Evolutionary conservation across 1,140 invertebrate species (phyloP), one percentile per base, ranked within the genome.

Genomic region (Drosophila sulfurigaster): DNA sequence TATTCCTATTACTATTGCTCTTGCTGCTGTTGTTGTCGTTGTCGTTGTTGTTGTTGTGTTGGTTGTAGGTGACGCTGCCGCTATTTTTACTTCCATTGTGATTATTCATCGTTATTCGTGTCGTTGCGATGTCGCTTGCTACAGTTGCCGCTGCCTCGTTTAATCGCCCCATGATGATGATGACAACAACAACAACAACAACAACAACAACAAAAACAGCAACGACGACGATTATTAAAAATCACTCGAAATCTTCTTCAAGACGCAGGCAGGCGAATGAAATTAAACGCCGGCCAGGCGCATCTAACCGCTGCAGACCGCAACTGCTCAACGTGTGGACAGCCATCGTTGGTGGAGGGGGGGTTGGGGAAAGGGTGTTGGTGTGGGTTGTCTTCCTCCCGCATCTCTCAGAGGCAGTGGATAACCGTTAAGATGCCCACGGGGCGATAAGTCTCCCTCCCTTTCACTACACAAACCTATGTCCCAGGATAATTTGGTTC

Each of bases 141-240:
- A 59, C 41, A 59, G 75, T 65, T 83, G 81, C 80, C 70, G 78
- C 59, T 88, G 83, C 77, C 80, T 88, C 77, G 80, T 88, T 87
- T 87, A 87, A 87, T 87, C 83, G 80, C 64, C 58, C 49, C 58
- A 60, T 79, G 78, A 69, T 79, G 74, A 80, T 88, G 79, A 88
- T 52, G 43, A 70, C 54, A 49, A 49, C 80, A 75, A 48, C 67
- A 57, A 28, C 58, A 43, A 4, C 48, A 67, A 43, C 51, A 56
- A 30, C 77, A 72, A 41, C 48, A 65, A 35, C 66, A 60, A 59
- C 67, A 60, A 13, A 69, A 66, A 43, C 66, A 63, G 45, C 59
- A 49, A 60, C 65, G 48, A 38, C 67, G 46, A 65, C 82, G 49
- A 88, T 88, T 82, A 86, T 86, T 86, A 88, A 87, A 87, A 88